These are phyloP conservation scores for Phodopus roborovskii DNA, from an alignment of 2,113 vertebrate species.

Conservation along the genomic window DNA sequence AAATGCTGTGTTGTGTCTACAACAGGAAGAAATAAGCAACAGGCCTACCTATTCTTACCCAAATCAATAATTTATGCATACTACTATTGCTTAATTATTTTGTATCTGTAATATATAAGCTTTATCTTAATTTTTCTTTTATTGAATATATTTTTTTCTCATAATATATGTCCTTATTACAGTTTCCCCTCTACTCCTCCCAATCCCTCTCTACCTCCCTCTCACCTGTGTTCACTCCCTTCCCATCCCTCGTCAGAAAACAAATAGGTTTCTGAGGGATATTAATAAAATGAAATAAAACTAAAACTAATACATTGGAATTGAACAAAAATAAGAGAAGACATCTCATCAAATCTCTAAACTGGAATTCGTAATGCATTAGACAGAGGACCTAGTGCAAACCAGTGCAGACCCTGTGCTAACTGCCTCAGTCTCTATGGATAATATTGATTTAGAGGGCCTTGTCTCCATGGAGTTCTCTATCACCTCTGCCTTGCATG, in stretches of 20 bases:
- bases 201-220: neutral
- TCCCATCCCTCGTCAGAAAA: neutral
- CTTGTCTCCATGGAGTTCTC: too few relatives aligned
- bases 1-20: neutral
- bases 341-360: neutral
- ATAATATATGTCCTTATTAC: neutral
- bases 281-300: neutral
- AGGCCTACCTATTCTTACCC: neutral
- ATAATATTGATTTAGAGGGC: neutral
- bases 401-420: neutral
- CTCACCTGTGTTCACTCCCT: too few relatives aligned
- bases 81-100: neutral
- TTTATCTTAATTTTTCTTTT: neutral
- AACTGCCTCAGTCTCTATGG: neutral
- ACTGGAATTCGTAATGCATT: neutral
- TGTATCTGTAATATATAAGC: neutral
- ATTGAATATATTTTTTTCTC: neutral
- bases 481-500: neutral
- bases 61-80: neutral
- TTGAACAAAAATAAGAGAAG: neutral
- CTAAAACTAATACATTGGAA: neutral
- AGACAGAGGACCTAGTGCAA: neutral
- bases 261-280: neutral
- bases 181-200: neutral
- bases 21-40: neutral